Evolutionary conservation across 2,797 vertebrate species (phyloP).

Genomic region (Fistularia commersonii): DNA sequence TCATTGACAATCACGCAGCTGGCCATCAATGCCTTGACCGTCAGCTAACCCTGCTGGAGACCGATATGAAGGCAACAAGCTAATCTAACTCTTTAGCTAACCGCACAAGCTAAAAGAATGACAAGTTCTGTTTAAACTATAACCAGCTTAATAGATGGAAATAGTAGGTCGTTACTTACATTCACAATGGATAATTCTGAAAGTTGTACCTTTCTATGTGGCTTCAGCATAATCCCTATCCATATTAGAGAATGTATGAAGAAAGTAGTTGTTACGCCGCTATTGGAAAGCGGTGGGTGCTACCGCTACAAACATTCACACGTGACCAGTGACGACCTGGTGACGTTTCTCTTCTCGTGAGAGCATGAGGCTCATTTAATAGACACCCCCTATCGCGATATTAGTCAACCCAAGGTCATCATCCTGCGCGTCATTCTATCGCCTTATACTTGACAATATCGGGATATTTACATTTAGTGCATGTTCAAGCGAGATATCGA

Average conservation of each 20-base stretch:
- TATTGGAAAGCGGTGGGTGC: background rate
- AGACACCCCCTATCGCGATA: slow-evolving; percentile 34
- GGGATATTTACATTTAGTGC: too few species aligned
- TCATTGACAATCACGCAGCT: background rate
- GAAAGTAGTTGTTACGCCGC: slow-evolving; percentile 2
- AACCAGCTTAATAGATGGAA: background rate
- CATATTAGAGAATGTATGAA: slow-evolving; percentile 50
- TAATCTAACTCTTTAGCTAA: slow-evolving; percentile 24
- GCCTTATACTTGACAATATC: too few species aligned
- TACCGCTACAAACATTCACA: slow-evolving; percentile 47
- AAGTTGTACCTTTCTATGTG: slow-evolving; percentile 45
- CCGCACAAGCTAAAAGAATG: slow-evolving; percentile 34
- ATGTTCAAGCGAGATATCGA: too few species aligned
- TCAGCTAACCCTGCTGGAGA: slow-evolving; percentile 17
- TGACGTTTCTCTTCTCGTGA: slow-evolving; percentile 32
- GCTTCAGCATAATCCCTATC: slow-evolving; percentile 41
- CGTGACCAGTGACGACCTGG: slow-evolving; percentile 31
- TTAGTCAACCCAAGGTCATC: background rate
- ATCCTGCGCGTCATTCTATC: too few species aligned
- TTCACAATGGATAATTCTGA: accelerated
- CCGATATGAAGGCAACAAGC: background rate
- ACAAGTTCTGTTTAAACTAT: slow-evolving; percentile 9
- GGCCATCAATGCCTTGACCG: slow-evolving; percentile 8
- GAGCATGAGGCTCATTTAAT: accelerated
- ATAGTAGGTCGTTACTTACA: too few species aligned